Evolutionary conservation across 2,113 vertebrate genomes (phyloP).

Genomic region (Lagopus muta): DNA sequence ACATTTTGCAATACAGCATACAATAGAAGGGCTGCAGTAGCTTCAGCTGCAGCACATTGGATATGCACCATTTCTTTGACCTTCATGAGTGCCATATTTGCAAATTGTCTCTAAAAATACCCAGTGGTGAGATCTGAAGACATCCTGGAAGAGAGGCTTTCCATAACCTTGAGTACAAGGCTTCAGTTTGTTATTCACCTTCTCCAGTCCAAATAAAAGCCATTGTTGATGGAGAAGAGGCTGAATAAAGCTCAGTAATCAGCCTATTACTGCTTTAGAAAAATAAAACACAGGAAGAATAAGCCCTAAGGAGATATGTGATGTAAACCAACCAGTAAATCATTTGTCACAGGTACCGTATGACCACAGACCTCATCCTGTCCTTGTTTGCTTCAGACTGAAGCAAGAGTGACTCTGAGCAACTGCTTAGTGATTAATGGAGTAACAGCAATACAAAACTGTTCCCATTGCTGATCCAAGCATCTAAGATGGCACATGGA

Average conservation of each 20-base stretch:
- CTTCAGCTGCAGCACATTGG: not conserved
- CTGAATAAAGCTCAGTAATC: not conserved
- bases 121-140: not conserved
- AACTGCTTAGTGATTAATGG: slow-evolving; percentile 12
- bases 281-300: not conserved
- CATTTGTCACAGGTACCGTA: not conserved
- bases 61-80: not conserved
- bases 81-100: not conserved
- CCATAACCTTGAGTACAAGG: not conserved
- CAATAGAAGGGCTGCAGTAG: not conserved
- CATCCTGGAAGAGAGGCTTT: not conserved
- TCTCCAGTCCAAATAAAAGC: not conserved
- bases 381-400: not conserved
- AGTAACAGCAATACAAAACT: not conserved
- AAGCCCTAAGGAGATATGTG: not conserved
- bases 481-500: not conserved
- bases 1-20: not conserved
- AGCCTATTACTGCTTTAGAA: not conserved
- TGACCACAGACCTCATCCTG: not conserved
- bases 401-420: not conserved
- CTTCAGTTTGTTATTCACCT: not conserved
- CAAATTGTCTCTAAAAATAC: slow-evolving; percentile 8
- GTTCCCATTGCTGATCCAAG: not conserved
- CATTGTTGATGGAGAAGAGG: not conserved
- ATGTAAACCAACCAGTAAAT: not conserved